These are phyloP conservation scores for Melanaphis sacchari DNA, from an alignment of 1,140 invertebrate species.

Conservation along the genomic window DNA sequence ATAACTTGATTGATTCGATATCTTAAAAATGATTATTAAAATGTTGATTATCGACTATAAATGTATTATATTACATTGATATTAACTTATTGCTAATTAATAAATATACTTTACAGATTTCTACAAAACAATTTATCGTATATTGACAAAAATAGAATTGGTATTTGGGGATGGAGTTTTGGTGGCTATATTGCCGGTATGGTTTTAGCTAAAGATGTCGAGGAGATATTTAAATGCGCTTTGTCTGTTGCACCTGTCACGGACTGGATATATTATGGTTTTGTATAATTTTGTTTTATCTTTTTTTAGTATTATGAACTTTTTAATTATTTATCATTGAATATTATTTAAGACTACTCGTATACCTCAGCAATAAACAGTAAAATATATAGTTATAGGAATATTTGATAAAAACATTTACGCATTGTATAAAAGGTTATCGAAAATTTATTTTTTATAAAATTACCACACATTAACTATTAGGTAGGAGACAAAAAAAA, in stretches of 20 bases:
- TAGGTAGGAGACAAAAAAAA: no score
- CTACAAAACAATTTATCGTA: constrained; percentile 67
- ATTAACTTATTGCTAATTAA: no score
- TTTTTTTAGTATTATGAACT: not conserved
- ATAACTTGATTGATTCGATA: no score
- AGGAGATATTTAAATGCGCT: constrained; percentile 82
- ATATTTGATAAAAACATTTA: no score
- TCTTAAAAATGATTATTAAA: no score
- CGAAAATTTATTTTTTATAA: not conserved
- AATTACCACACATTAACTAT: not conserved
- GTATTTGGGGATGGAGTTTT: constrained; percentile 90
- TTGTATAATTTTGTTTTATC: constrained; percentile 58
- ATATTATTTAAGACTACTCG: no score
- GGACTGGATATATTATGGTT: constrained; percentile 92
- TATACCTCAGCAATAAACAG: no score
- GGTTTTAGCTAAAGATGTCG: constrained; percentile 74
- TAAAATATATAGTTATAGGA: no score
- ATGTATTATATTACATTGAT: no score
- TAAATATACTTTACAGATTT: constrained; percentile 64
- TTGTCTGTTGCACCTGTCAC: constrained; percentile 92
- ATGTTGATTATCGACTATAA: no score
- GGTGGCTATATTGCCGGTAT: constrained; percentile 86
- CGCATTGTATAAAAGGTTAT: not conserved
- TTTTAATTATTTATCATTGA: no score
- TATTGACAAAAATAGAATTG: constrained; percentile 73